Conservation (phyloP, 2,113 vertebrate species). For the Bungarus multicinctus region DNA sequence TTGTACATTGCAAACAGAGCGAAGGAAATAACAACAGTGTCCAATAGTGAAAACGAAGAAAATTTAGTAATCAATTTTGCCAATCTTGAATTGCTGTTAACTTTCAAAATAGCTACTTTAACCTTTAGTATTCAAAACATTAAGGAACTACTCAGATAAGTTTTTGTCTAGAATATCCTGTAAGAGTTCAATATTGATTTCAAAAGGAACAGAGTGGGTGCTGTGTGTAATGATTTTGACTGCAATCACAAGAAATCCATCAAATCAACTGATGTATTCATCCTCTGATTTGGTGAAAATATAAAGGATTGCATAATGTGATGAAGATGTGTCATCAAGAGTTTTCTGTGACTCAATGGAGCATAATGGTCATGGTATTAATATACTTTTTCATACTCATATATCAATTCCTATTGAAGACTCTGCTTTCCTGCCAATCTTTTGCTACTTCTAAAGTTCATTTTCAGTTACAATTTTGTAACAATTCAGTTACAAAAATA, state of each 20-base stretch:
- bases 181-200: not conserved
- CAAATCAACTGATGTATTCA: not conserved
- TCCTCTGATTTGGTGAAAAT: not conserved
- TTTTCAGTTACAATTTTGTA: not conserved
- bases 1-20: not conserved
- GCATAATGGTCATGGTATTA: not conserved
- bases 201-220: not conserved
- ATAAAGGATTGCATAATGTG: not conserved
- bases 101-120: not conserved
- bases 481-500: not conserved
- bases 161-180: not conserved
- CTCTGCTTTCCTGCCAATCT: not conserved
- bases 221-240: not conserved
- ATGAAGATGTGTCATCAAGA: not conserved
- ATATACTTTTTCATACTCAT: not conserved
- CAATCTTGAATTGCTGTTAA: not conserved
- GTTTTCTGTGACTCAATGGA: not conserved
- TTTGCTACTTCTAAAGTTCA: not conserved
- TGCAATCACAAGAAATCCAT: not conserved
- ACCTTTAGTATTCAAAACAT: not conserved
- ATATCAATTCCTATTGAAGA: not conserved
- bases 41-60: not conserved
- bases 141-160: not conserved
- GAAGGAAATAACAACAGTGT: slow-evolving; percentile 1
- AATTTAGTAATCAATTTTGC: not conserved